Evolutionary conservation across 2,888 invertebrate species (phyloP).

Genomic region (Spatulosminthurus flaviceps): DNA sequence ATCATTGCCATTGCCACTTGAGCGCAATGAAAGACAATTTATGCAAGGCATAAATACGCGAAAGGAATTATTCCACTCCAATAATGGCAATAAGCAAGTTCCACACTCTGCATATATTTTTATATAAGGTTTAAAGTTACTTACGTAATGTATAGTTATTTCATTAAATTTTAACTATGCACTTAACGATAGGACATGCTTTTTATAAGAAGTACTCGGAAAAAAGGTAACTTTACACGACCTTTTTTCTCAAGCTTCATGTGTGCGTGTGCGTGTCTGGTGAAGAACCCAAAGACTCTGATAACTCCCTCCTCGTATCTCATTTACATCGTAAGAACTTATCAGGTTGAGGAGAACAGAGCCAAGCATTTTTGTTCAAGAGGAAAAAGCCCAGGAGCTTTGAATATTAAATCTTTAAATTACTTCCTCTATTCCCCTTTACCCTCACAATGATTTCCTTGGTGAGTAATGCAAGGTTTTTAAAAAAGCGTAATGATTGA

Average conservation of each 20-base stretch:
- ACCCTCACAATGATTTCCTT: constrained; percentile 8
- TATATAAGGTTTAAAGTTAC: neutral
- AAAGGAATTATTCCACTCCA: neutral
- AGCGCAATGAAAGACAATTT: constrained; percentile 44
- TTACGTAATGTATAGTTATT: too few relatives aligned
- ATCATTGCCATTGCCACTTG: constrained; percentile 41
- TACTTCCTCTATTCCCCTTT: neutral
- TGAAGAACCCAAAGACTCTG: neutral
- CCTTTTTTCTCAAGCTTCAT: neutral
- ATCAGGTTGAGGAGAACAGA: constrained; percentile 17
- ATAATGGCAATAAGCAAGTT: neutral
- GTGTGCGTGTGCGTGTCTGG: neutral
- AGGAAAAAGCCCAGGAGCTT: neutral
- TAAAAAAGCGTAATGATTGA: neutral
- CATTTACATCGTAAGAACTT: constrained; percentile 32
- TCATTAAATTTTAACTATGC: too few relatives aligned
- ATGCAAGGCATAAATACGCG: constrained; percentile 42
- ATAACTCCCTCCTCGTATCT: constrained; percentile 20
- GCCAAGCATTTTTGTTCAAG: neutral
- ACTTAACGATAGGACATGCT: too few relatives aligned
- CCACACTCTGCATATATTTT: neutral
- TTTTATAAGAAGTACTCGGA: too few relatives aligned
- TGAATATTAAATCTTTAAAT: constrained; percentile 34
- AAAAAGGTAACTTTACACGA: too few relatives aligned
- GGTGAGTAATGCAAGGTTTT: neutral